Conservation (phyloP, 2,888 invertebrate species). For the Chrysolina haemoptera region DNA sequence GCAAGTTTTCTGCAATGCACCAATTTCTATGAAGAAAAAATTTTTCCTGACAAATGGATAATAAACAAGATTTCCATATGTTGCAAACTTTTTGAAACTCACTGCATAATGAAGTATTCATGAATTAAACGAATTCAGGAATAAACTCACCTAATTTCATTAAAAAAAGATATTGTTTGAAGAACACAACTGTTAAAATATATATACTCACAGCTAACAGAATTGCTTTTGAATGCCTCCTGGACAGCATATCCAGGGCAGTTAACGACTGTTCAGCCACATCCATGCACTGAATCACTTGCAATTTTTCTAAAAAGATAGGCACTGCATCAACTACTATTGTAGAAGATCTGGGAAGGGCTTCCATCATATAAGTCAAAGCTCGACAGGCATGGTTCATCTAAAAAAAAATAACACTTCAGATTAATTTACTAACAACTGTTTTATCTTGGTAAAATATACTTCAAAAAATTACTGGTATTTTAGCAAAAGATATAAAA, state of each 20-base stretch:
- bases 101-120: too few species aligned
- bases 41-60: too few species aligned
- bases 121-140: background rate
- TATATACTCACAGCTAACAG: slow-evolving; percentile 83
- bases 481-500: too few species aligned
- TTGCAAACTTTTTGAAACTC: too few species aligned
- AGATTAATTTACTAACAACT: too few species aligned
- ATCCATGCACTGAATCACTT: slow-evolving; percentile 99
- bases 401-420: slow-evolving; percentile 66
- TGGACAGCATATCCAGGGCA: slow-evolving; percentile 96
- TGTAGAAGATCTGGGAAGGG: slow-evolving; percentile 94
- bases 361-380: slow-evolving; percentile 99
- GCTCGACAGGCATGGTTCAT: slow-evolving; percentile 99
- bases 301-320: slow-evolving; percentile 95
- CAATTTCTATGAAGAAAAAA: too few species aligned
- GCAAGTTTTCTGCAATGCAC: too few species aligned
- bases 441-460: too few species aligned
- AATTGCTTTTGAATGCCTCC: slow-evolving; percentile 96
- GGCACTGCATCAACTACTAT: slow-evolving; percentile 98
- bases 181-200: background rate
- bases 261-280: slow-evolving; percentile 99
- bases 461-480: too few species aligned
- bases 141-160: background rate
- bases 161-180: background rate
- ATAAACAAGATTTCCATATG: too few species aligned